Base-by-base conservation (phyloP, 2,888 invertebrate genomes). In the Drosophila anceps region DNA sequence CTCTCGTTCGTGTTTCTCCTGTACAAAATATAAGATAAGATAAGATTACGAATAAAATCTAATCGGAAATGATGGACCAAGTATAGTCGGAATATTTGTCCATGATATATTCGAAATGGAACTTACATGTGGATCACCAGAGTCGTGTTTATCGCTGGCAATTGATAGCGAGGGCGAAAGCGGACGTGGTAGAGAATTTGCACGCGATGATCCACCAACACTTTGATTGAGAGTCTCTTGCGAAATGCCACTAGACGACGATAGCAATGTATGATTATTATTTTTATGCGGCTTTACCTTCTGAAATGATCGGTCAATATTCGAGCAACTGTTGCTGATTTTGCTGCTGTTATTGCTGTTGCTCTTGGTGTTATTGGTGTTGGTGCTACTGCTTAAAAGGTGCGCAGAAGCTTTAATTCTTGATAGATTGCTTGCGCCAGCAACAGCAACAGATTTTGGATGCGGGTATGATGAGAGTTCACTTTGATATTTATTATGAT, bases 1-100 rank as follows among this genome's bases (percentile, higher is more conserved):
- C 92, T 99, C 96, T 73, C 97, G 96, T 92, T 99, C 99, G 85
- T 98, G 98, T 92, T 97, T 97, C 91, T 98, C 98, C 95, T 96
- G 90, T 55, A 33, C 3, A 44, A 29, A 37, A 31, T 20, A 39
- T 20, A 13, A 35, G 1, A 20, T 29, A 2, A 20, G 1, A 24
- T 44, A 10, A 41, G 18, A 18, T 9, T 24, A 15, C 15, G 0
- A 24, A 53, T 9, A 9, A 8, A 15, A 27, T 46, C 4, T 15
- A 9, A 46, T 27, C 15, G 1, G 6, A 15, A 29, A 46, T 46
- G 27, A 46, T 29, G 7, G n/a, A 27, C 6, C 7, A 24, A n/a
- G 20, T 24, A 53, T 24, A 53, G 9, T 10, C 5, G 9, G 8
- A 24, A 24, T 12, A 53, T n/a, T 29, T 29, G 1, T 43, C 4